These are phyloP conservation scores for Cyaniris semiargus DNA, from an alignment of 2,888 invertebrate species.

Conservation along the genomic window DNA sequence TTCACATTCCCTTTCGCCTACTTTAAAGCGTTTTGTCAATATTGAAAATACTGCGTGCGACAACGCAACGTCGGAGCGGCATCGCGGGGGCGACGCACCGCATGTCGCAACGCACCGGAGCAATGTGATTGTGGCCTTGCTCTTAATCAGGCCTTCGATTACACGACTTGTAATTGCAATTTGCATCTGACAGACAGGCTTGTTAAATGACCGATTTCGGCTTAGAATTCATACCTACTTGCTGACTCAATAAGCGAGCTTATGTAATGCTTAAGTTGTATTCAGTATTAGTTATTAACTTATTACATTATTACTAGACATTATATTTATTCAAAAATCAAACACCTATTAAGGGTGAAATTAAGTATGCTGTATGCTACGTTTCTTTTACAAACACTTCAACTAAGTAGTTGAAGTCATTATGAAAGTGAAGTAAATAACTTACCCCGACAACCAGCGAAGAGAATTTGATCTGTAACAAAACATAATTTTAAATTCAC, in stretches of 20 bases:
- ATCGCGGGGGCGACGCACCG: neutral
- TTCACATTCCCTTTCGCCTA: too few species aligned
- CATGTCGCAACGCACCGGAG: neutral
- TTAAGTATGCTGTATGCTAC: too few species aligned
- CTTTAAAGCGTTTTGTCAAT: too few species aligned
- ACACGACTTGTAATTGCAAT: conserved; percentile 22
- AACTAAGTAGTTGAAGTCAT: too few species aligned
- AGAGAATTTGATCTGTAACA: conserved; percentile 16
- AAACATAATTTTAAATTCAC: neutral
- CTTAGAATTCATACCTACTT: neutral
- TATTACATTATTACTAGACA: too few species aligned
- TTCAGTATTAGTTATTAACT: too few species aligned
- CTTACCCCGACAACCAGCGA: conserved; percentile 12
- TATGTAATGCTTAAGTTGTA: neutral
- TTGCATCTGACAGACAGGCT: conserved; percentile 16
- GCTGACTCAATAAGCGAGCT: neutral
- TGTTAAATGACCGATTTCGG: neutral
- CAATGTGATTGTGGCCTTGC: neutral
- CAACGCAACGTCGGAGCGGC: too few species aligned
- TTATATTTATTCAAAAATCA: too few species aligned
- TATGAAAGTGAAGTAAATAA: neutral
- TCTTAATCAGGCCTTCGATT: conserved; percentile 16
- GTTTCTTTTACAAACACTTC: too few species aligned
- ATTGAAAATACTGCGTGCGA: too few species aligned
- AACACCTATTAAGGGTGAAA: too few species aligned